Base-by-base conservation (phyloP, 2,797 vertebrate genomes). In the Chlorospingus flavigularis region DNA sequence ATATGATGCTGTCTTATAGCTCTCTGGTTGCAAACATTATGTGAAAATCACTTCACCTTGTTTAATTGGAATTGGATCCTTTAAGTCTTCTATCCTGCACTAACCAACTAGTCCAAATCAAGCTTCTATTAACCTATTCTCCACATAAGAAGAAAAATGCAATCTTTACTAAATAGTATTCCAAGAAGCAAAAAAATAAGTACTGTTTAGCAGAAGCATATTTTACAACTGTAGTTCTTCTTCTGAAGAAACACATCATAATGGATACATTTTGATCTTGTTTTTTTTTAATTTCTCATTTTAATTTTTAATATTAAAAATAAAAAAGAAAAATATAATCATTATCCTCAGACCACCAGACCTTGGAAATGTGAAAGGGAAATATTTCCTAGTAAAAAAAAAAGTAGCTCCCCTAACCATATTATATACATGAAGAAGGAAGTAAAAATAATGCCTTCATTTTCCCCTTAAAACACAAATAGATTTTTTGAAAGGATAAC, bases 41-140 rank as follows among this genome's bases (percentile, higher is more conserved):
- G 70, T 66, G 57, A 71, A 91, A 91, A 91, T 58, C 40, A 63
- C n/a, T 86, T 96, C 80, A 92, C 81, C 81, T 95, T 77, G 16
- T 81, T 83, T 94, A 88, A 94, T 66, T 74, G 31, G 81, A 93
- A 66, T 39, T 72, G 39, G 72, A 77, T 70, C 33, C 42, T 88
- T 71, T 70, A 80, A 78, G 86, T 75, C 75, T 66, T 89, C 53
- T 53, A 45, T 47, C 11, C 12, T 51, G 7, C 2, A 1, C 65
- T 95, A 94, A 88, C 61, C 24, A 91, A 31, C 35, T 35, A 86
- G 47, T 84, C 20, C 11, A 5, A 89, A 73, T 25, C 43, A 74
- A 58, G n/a, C 7, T 86, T 62, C 65, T 55, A 18, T 16, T 6
- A 4, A 2, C 0, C 6, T 25, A 6, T 18, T 48, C 13, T 48